These are phyloP conservation scores for Sceloporus undulatus DNA, from an alignment of 2,113 vertebrate species.

Conservation along the genomic window DNA sequence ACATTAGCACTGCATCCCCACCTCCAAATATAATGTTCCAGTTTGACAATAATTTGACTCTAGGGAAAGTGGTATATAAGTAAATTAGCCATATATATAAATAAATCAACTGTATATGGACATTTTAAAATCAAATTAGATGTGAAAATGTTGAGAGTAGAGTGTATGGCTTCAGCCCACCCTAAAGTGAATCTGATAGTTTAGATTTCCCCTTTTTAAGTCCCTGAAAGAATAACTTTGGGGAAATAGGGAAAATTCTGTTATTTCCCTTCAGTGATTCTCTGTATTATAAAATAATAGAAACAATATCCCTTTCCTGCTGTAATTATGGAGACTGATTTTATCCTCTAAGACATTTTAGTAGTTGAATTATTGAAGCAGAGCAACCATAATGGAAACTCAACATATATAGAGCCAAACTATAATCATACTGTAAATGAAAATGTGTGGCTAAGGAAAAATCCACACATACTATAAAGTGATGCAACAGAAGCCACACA, in stretches of 20 bases:
- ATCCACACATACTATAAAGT: conserved; percentile 5
- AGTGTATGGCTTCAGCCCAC: conserved; percentile 2
- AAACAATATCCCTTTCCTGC: background rate
- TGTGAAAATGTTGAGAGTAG: background rate
- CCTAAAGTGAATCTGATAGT: background rate
- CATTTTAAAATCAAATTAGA: background rate
- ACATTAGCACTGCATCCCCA: background rate
- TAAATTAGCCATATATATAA: background rate
- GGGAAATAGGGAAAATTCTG: background rate
- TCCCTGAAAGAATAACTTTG: background rate
- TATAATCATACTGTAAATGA: background rate
- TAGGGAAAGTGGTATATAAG: background rate
- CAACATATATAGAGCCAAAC: conserved; percentile 4
- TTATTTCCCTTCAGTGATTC: background rate
- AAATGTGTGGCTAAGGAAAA: conserved; percentile 23
- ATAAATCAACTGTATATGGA: background rate
- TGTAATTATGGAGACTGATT: conserved; percentile 2
- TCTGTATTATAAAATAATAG: background rate
- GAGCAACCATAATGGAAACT: background rate
- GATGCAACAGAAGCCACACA: conserved; percentile 23
- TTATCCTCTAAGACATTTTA: background rate
- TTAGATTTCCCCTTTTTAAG: background rate
- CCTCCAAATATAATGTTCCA: background rate
- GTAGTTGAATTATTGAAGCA: background rate
- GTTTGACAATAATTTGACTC: background rate